These are phyloP conservation scores for Drosophila setifemur DNA, from an alignment of 1,140 invertebrate species.

Conservation along the genomic window DNA sequence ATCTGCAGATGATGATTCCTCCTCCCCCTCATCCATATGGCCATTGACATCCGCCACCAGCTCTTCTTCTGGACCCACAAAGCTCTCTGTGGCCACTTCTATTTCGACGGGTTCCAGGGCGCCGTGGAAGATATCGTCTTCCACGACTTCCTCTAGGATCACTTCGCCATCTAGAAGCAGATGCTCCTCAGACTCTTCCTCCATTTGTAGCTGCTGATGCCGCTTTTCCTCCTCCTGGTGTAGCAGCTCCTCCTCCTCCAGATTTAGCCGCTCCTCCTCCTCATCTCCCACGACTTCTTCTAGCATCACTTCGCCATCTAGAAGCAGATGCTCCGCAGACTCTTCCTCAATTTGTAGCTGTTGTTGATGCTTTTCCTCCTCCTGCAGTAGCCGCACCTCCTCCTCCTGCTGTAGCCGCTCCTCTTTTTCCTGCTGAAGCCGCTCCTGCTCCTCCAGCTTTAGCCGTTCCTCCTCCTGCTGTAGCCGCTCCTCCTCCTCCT, in stretches of 20 bases:
- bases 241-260: background rate
- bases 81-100: constrained; percentile 44
- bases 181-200: constrained; percentile 9
- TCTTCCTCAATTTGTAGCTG: constrained; percentile 13
- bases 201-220: constrained; percentile 2
- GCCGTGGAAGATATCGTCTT: constrained; percentile 40
- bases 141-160: constrained; percentile 6
- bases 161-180: background rate
- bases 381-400: background rate
- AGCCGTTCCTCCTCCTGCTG: constrained; percentile 5
- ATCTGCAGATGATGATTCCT: constrained; percentile 10
- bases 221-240: constrained; percentile 5
- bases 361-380: constrained; percentile 1
- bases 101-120: constrained; percentile 43
- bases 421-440: constrained; percentile 1
- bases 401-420: constrained; percentile 11
- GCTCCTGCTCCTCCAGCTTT: background rate
- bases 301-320: background rate
- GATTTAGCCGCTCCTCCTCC: constrained; percentile 5
- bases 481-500: background rate
- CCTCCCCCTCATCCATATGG: constrained; percentile 24
- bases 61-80: constrained; percentile 49
- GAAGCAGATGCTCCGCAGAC: background rate
- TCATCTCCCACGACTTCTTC: constrained; percentile 22
- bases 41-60: constrained; percentile 30